phyloP scores from a whole-genome alignment of 1,140 invertebrate species.

The Papilio xuthus region DNA sequence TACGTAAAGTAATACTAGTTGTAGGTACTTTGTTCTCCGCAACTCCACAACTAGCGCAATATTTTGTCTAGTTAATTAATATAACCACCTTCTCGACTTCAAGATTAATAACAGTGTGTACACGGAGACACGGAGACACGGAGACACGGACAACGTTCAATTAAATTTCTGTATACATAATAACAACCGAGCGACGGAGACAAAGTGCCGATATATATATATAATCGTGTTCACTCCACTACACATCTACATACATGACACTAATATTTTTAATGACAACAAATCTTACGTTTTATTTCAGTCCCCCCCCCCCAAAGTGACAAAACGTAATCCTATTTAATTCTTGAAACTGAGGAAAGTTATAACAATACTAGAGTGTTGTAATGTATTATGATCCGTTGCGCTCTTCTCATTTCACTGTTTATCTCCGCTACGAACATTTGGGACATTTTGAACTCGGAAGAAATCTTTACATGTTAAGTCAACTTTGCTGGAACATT shows the following conservation, averaged over 20 bases:
- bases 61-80: no score
- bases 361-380: background rate
- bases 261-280: no score
- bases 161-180: background rate
- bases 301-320: no score
- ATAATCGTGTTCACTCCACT: no score
- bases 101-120: background rate
- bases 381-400: background rate
- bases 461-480: background rate
- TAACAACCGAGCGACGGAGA: no score
- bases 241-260: no score
- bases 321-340: background rate
- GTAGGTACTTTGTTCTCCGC: no score
- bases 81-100: background rate
- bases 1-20: no score
- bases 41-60: no score
- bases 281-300: no score
- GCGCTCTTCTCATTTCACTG: background rate
- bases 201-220: no score
- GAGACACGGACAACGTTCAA: background rate
- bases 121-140: background rate
- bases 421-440: background rate
- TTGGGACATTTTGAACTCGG: background rate
- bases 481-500: no score
- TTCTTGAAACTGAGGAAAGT: constrained; percentile 7